These are phyloP conservation scores for Porites divaricata DNA, from an alignment of 92 coral and sea anemone species.

Conservation along the genomic window DNA sequence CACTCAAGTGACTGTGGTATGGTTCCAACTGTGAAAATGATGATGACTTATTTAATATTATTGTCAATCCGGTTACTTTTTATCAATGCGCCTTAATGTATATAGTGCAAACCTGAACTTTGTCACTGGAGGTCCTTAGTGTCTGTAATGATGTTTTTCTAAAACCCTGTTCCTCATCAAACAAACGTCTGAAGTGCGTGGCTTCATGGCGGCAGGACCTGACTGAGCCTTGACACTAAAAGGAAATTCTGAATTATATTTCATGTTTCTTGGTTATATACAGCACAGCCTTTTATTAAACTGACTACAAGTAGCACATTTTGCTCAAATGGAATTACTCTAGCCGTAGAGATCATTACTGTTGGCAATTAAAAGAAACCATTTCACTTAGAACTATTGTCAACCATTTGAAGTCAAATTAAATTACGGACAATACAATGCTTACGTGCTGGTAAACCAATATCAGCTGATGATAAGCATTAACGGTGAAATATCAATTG, in stretches of 20 bases:
- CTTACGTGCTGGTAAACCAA: neutral
- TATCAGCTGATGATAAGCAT: neutral
- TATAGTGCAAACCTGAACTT: conserved; percentile 59
- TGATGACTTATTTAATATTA: too few relatives aligned
- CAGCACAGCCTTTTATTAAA: neutral
- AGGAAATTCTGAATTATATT: neutral
- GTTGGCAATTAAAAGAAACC: neutral
- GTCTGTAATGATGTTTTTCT: conserved; percentile 61
- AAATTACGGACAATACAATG: neutral
- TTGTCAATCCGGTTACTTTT: too few relatives aligned
- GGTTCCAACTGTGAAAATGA: too few relatives aligned
- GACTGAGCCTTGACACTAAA: conserved; percentile 91
- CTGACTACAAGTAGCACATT: neutral
- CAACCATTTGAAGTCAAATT: neutral
- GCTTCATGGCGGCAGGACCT: conserved; percentile 83
- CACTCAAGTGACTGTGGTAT: too few relatives aligned
- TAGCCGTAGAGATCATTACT: neutral
- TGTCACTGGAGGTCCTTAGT: conserved; percentile 56
- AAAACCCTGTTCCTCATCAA: conserved; percentile 77
- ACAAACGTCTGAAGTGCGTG: conserved; percentile 89
- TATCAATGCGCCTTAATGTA: too few relatives aligned
- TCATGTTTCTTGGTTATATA: neutral
- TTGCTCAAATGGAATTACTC: neutral
- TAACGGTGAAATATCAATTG: neutral
- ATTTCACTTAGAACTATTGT: neutral